Evolutionary conservation across 2,113 vertebrate genomes (phyloP).

Genomic region (Salminus brasiliensis): DNA sequence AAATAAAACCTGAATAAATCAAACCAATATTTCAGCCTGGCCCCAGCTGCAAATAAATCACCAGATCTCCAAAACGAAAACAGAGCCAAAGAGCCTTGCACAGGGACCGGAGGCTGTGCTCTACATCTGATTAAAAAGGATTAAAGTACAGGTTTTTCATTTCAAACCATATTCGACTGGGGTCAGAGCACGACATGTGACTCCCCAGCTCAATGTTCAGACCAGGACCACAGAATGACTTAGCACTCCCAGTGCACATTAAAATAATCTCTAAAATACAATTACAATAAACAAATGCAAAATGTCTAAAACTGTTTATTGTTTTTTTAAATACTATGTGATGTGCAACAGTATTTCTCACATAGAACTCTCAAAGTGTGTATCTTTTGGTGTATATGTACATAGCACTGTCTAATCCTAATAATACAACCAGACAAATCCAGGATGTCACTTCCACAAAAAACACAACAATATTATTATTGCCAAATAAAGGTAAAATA

Average conservation of each 20-base stretch:
- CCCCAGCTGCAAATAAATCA: slow-evolving; percentile 72
- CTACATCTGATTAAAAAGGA: slow-evolving; percentile 81
- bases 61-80: slow-evolving; percentile 55
- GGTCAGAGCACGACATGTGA: neutral
- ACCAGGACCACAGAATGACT: neutral
- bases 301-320: neutral
- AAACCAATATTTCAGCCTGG: slow-evolving; percentile 74
- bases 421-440: no score
- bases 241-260: neutral
- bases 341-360: neutral
- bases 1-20: slow-evolving; percentile 79
- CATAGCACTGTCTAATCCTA: no score
- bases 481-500: no score
- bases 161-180: slow-evolving; percentile 64
- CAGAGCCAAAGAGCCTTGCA: slow-evolving; percentile 60
- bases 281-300: neutral
- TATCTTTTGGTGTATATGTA: no score
- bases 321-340: neutral
- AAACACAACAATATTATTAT: no score
- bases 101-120: slow-evolving; percentile 68
- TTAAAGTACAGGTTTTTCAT: slow-evolving; percentile 69
- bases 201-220: neutral
- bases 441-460: no score
- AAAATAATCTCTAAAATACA: neutral
- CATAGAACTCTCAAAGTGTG: no score